These are phyloP conservation scores for Mellivora capensis DNA, from an alignment of 2,113 vertebrate species.

Conservation along the genomic window DNA sequence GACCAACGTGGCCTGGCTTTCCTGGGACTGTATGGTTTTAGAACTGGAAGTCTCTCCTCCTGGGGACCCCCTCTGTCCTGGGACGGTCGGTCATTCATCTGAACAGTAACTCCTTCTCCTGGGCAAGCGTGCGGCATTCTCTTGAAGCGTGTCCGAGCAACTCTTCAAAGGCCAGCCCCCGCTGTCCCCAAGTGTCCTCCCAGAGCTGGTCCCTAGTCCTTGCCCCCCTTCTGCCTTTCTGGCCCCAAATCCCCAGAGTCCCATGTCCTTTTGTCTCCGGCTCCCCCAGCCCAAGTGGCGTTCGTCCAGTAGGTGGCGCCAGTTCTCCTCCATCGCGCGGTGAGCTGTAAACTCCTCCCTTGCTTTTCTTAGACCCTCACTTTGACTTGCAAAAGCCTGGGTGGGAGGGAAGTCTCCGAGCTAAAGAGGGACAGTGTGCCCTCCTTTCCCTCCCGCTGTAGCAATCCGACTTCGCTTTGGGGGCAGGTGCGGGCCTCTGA, in stretches of 20 bases:
- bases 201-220: neutral
- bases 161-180: neutral
- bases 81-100: neutral
- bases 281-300: neutral
- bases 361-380: neutral
- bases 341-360: too few relatives aligned
- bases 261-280: neutral
- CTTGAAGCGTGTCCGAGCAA: neutral
- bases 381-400: neutral
- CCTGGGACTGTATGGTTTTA: neutral
- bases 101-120: too few relatives aligned
- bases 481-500: neutral
- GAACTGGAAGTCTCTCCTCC: neutral
- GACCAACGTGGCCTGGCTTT: neutral
- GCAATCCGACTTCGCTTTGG: rapidly evolving
- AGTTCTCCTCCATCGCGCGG: neutral
- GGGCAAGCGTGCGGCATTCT: neutral
- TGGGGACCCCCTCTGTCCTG: neutral
- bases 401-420: neutral
- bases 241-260: neutral
- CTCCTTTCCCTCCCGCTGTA: neutral
- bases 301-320: neutral
- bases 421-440: too few relatives aligned
- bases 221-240: neutral
- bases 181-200: too few relatives aligned